Evolutionary conservation across 2,113 vertebrate species (phyloP), one percentile per base, ranked within the genome.

Genomic region (Phoxinus phoxinus): DNA sequence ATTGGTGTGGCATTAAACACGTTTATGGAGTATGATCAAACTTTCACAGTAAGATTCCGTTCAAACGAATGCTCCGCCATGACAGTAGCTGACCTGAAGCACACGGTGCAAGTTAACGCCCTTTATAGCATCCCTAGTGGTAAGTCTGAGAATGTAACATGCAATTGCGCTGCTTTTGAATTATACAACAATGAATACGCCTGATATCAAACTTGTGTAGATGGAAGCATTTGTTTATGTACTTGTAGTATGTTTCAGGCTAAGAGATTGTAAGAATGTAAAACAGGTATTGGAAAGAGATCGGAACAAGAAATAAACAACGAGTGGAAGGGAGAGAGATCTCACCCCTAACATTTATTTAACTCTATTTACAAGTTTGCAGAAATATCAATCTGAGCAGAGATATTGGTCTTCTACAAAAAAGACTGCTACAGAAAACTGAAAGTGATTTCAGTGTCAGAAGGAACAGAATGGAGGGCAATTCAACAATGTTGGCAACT

Each of bases 301-400:
- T 71, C 2, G n/a, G 48, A 46, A 81, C 44, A 56, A 58, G 13
- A 63, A 61, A 56, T 3, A 73, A 73, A 71, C 67, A 72, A 84
- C 56, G 13, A 65, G 48, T 86, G 84, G 10, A 15, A 81, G 82
- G 58, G 56, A n/a, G 77, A 81, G 83, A 88, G 91, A 86, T 90
- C 90, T 91, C 90, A 87, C 83, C 86, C 86, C 59, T 89, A 92
- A 94, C 91, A 93, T 95, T 95, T 95, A 95, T 95, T 95, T 89
- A 84, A 90, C 90, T 94, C 67, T 89, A 90, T 89, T 86, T 89
- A 90, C 89, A 90, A 61, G 82, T 81, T 51, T 87, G 84, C 76
- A 86, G 83, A 79, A 84, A 85, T 58, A 86, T 84, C 72, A 75
- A 58, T 82, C 73, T 21, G 69, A 85, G 17, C 67, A 23, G 65